Conservation (phyloP, 2,888 invertebrate genomes). For the Embidobia sp. region DNA sequence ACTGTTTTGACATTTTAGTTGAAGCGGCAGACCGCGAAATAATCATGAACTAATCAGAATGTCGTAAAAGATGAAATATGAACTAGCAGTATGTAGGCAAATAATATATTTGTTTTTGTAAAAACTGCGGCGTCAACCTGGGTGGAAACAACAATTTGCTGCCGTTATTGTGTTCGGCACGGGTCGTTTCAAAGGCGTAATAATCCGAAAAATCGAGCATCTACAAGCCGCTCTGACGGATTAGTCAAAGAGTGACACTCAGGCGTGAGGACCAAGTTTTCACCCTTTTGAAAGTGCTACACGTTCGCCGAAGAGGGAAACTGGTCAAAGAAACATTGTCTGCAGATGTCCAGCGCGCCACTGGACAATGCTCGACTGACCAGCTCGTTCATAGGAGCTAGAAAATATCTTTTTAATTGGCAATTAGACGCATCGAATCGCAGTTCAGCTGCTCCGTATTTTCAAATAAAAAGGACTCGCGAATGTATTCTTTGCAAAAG, state of each 20-base stretch:
- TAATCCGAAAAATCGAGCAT: slow-evolving; percentile 47
- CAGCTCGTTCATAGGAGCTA: slow-evolving; percentile 45
- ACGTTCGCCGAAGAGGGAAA: slow-evolving; percentile 41
- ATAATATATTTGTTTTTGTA: slow-evolving; percentile 9
- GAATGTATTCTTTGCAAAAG: slow-evolving; percentile 46
- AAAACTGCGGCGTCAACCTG: slow-evolving; percentile 20
- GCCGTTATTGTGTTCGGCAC: slow-evolving; percentile 8
- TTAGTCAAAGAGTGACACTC: slow-evolving; percentile 53
- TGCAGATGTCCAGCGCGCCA: slow-evolving; percentile 51
- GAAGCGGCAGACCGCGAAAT: slow-evolving; percentile 6
- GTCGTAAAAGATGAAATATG: slow-evolving; percentile 17
- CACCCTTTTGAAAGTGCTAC: slow-evolving; percentile 42
- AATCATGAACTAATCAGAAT: slow-evolving; percentile 4
- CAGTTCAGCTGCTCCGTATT: slow-evolving; percentile 74
- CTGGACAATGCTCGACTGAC: slow-evolving; percentile 58
- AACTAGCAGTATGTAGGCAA: not conserved
- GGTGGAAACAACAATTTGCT: slow-evolving; percentile 33
- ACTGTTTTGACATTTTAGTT: slow-evolving; percentile 13
- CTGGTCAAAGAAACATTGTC: slow-evolving; percentile 46
- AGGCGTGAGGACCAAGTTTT: slow-evolving; percentile 45
- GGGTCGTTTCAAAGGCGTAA: slow-evolving; percentile 24
- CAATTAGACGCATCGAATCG: slow-evolving; percentile 78
- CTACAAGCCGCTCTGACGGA: slow-evolving; percentile 23
- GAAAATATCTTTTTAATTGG: slow-evolving; percentile 80
- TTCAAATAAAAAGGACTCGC: slow-evolving; percentile 61